Evolutionary conservation across 2,797 vertebrate genomes (phyloP).

Genomic region (Erpetoichthys calabaricus): DNA sequence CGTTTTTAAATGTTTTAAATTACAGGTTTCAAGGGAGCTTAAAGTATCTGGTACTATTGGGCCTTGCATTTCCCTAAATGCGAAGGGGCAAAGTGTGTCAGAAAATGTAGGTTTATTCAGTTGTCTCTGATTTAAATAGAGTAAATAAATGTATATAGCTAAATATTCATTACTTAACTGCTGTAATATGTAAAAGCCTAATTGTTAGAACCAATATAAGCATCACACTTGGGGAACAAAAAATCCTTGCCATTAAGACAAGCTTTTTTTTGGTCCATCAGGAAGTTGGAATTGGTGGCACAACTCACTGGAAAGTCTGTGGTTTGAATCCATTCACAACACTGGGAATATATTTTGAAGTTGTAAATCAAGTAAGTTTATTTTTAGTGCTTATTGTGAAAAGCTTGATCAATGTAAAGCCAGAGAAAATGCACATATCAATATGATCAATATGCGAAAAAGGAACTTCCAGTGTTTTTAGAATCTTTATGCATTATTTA

Average conservation of each 20-base stretch:
- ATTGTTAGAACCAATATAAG: no score
- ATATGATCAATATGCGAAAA: neutral
- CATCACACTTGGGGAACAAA: no score
- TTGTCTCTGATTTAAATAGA: neutral
- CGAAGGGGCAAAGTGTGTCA: constrained; percentile 76
- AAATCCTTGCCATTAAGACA: no score
- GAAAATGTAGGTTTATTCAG: constrained; percentile 69
- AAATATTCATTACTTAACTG: no score
- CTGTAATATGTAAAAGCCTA: no score
- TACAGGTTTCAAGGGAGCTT: constrained; percentile 81
- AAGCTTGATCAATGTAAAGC: neutral
- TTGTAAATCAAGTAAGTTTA: constrained; percentile 79
- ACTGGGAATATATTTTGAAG: constrained; percentile 82
- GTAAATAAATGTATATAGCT: neutral
- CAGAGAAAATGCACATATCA: neutral
- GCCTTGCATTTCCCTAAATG: constrained; percentile 75
- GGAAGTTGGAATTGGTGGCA: constrained; percentile 75
- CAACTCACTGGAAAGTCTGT: constrained; percentile 90
- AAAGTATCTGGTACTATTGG: constrained; percentile 85
- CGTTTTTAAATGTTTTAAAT: constrained; percentile 6
- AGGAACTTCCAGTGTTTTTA: neutral
- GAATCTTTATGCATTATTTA: constrained; percentile 1
- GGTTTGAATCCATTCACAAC: constrained; percentile 73
- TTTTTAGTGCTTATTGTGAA: neutral
- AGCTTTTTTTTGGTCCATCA: constrained; percentile 16